A percentile compares a stretch with the other conserved stretches of the same genome.
Evolutionary conservation across 2,113 vertebrate species (phyloP).

Genomic region (Elephas maximus): DNA sequence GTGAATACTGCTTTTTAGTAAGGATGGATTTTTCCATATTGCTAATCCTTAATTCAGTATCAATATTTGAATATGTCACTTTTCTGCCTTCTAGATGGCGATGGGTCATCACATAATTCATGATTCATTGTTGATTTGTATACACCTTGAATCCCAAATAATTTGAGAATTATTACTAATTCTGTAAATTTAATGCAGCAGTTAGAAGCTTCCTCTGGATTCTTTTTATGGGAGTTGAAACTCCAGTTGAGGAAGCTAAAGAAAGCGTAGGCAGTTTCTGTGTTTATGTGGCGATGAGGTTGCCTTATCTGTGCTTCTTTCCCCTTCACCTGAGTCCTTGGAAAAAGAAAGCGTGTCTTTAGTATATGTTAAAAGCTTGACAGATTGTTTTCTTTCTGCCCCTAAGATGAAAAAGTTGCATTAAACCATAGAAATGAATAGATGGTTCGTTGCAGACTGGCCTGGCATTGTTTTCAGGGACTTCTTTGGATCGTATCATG

Average conservation of each 20-base stretch:
- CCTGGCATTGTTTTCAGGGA: constrained; percentile 54
- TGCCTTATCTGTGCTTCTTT: background rate
- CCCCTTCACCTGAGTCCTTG: background rate
- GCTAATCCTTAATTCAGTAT: constrained; percentile 9
- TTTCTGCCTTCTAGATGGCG: constrained; percentile 49
- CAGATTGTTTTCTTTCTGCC: constrained; percentile 34
- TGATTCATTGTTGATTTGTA: constrained; percentile 30
- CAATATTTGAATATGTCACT: constrained; percentile 21
- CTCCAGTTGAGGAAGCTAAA: constrained; percentile 10
- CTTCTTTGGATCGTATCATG: constrained; percentile 19
- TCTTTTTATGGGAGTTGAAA: background rate
- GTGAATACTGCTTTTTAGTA: constrained; percentile 52
- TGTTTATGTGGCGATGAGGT: background rate
- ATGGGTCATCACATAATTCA: constrained; percentile 28
- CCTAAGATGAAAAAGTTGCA: constrained; percentile 7
- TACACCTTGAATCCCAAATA: constrained; percentile 19
- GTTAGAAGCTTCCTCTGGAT: background rate
- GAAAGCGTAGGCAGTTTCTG: background rate
- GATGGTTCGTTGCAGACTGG: background rate
- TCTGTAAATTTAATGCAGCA: background rate
- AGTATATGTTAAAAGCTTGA: background rate
- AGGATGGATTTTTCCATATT: constrained; percentile 48
- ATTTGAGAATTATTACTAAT: constrained; percentile 27
- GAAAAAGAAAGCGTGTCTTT: constrained; percentile 2
- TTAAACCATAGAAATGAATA: constrained; percentile 6